phyloP scores from a whole-genome alignment of 2,888 invertebrate species.

The Hofmannophila pseudospretella region DNA sequence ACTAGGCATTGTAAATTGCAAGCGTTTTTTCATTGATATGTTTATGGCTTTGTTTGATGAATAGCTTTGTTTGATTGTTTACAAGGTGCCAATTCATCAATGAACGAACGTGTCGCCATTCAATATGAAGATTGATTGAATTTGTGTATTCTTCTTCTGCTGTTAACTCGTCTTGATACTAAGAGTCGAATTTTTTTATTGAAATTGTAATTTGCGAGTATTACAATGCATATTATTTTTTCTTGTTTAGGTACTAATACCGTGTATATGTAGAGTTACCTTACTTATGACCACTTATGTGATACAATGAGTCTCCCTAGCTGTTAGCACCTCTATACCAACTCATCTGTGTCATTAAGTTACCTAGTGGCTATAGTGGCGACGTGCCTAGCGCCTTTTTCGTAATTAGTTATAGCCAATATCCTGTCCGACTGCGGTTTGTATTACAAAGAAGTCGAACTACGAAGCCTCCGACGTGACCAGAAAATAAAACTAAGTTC shows the following conservation, averaged over 20 bases:
- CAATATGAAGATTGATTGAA: too few species aligned
- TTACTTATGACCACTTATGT: too few species aligned
- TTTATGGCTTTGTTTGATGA: not conserved
- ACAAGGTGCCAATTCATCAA: not conserved
- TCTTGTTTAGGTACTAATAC: too few species aligned
- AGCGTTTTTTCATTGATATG: not conserved
- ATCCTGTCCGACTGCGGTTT: conserved; percentile 48
- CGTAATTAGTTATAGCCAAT: conserved; percentile 47
- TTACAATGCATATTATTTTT: too few species aligned
- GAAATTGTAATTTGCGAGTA: too few species aligned
- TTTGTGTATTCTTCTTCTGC: too few species aligned
- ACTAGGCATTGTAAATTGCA: too few species aligned
- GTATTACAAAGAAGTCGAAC: conserved; percentile 53
- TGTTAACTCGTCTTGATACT: too few species aligned
- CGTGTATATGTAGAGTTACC: too few species aligned
- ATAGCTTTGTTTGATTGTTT: not conserved
- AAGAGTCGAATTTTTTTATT: too few species aligned
- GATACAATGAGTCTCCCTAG: too few species aligned
- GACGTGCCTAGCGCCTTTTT: conserved; percentile 42
- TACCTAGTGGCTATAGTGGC: conserved; percentile 37
- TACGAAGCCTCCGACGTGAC: conserved; percentile 46
- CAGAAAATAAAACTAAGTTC: conserved; percentile 26
- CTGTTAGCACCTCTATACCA: conserved; percentile 9
- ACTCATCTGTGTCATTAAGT: conserved; percentile 49
- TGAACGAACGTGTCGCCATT: too few species aligned